Percentiles rank a stretch among this genome's conserved stretches.
phyloP scores from a whole-genome alignment of 2,113 vertebrate species.

The Ictidomys tridecemlineatus region DNA sequence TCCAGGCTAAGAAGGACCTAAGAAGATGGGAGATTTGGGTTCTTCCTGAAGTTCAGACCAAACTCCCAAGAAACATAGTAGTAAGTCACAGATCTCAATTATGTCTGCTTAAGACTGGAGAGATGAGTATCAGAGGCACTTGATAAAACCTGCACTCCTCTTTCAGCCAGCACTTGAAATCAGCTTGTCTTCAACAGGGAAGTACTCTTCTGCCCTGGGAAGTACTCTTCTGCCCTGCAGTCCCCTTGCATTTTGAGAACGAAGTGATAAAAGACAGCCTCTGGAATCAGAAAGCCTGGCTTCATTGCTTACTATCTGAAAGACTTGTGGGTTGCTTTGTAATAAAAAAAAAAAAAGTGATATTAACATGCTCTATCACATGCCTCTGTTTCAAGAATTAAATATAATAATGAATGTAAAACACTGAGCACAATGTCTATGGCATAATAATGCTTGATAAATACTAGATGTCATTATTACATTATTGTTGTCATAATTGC shows the following conservation, averaged over 20 bases:
- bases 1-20: background rate
- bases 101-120: background rate
- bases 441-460: background rate
- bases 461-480: background rate
- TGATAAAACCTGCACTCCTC: background rate
- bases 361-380: background rate
- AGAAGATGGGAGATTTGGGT: background rate
- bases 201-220: background rate
- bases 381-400: slow-evolving; percentile 29
- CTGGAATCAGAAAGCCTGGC: background rate
- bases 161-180: background rate
- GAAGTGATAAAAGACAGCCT: background rate
- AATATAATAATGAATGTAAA: background rate
- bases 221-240: background rate
- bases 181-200: background rate
- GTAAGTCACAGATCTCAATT: background rate
- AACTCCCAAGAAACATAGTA: background rate
- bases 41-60: background rate
- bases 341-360: background rate
- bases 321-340: background rate
- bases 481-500: background rate
- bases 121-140: background rate
- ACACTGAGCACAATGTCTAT: background rate
- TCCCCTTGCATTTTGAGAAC: background rate
- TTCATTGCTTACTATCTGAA: background rate